These are phyloP conservation scores for Ochlodes sylvanus DNA, from an alignment of 2,888 invertebrate genomes.

Conservation along the genomic window DNA sequence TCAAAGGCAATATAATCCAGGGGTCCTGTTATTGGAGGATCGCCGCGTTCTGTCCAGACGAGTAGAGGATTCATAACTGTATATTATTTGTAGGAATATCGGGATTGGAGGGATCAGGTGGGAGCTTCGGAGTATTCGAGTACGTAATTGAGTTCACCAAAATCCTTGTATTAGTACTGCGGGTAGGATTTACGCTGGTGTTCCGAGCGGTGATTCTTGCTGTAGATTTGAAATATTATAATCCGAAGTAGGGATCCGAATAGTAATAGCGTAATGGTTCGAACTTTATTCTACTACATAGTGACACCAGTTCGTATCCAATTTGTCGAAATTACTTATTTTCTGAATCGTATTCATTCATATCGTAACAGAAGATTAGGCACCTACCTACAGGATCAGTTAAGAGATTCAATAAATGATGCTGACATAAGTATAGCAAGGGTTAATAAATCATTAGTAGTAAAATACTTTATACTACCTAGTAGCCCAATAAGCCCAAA, in stretches of 20 bases:
- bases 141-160: constrained; percentile 12
- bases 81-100: constrained; percentile 16
- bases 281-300: too few species aligned
- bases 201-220: background rate
- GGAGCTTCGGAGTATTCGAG: background rate
- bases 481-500: too few species aligned
- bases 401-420: too few species aligned
- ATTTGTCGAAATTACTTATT: too few species aligned
- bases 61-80: constrained; percentile 5
- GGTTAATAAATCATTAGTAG: too few species aligned
- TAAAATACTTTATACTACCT: too few species aligned
- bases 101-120: constrained; percentile 7
- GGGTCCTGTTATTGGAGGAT: constrained; percentile 6
- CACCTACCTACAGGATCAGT: too few species aligned
- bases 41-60: background rate
- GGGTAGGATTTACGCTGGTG: background rate
- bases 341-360: too few species aligned
- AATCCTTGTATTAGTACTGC: background rate
- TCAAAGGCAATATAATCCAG: constrained; percentile 15
- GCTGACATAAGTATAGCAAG: too few species aligned
- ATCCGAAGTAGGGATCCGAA: background rate
- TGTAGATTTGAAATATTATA: background rate
- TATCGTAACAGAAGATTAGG: too few species aligned
- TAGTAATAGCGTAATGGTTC: too few species aligned
- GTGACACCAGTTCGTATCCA: too few species aligned